Evolutionary conservation across 2,888 invertebrate genomes (phyloP).

Genomic region (Drosophila anceps): DNA sequence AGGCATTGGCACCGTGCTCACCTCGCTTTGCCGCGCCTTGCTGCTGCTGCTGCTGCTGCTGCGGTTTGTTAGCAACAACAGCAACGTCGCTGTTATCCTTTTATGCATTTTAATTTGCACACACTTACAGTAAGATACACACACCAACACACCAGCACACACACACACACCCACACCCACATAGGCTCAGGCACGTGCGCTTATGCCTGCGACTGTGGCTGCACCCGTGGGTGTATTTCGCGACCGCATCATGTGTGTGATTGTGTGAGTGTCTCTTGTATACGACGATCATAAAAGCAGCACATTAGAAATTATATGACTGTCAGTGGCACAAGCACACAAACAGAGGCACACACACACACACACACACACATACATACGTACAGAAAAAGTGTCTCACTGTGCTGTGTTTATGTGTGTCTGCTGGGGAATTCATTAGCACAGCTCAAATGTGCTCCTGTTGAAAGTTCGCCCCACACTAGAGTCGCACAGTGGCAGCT

Average conservation of each 20-base stretch:
- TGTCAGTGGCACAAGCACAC: conserved; percentile 48
- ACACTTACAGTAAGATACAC: conserved; percentile 40
- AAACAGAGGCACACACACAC: conserved; percentile 14
- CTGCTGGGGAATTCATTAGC: conserved; percentile 78
- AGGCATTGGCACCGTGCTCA: conserved; percentile 38
- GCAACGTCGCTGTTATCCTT: conserved; percentile 71
- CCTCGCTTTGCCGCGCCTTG: conserved; percentile 24
- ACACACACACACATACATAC: conserved; percentile 15
- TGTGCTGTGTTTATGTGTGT: conserved; percentile 38
- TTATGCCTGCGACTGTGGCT: conserved; percentile 30
- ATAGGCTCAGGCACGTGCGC: conserved; percentile 63
- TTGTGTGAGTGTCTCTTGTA: conserved; percentile 53
- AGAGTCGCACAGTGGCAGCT: conserved; percentile 44
- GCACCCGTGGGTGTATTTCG: conserved; percentile 74
- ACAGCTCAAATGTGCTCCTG: conserved; percentile 58
- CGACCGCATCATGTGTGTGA: conserved; percentile 33
- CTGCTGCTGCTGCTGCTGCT: conserved; percentile 38
- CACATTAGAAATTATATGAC: conserved; percentile 80
- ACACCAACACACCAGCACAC: background rate
- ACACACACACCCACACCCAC: conserved; percentile 6
- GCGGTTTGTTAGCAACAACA: conserved; percentile 66
- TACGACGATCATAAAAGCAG: conserved; percentile 74
- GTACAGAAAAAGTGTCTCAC: conserved; percentile 19
- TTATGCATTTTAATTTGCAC: conserved; percentile 79
- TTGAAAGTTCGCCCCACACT: conserved; percentile 39